Percentiles rank a stretch among this genome's conserved stretches.
These are phyloP conservation scores for Spinus olivaceus DNA, from an alignment of 2,797 vertebrate species.

Conservation along the genomic window DNA sequence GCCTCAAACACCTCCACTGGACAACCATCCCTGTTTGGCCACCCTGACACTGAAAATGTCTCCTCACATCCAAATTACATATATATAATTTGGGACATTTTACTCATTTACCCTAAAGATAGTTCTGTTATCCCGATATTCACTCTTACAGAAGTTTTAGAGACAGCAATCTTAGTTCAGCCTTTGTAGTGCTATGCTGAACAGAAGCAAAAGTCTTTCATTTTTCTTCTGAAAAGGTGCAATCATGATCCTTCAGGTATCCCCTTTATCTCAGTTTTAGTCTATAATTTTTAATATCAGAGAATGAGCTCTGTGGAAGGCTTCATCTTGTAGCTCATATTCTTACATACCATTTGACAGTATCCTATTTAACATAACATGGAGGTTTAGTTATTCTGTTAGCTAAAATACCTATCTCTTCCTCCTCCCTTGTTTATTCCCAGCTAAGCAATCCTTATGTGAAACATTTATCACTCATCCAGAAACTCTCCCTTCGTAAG, in stretches of 20 bases:
- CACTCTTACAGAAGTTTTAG: background rate
- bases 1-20: background rate
- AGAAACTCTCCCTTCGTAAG: background rate
- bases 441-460: background rate
- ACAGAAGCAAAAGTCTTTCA: background rate
- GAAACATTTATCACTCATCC: background rate
- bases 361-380: background rate
- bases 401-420: background rate
- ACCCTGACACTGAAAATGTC: background rate
- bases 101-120: background rate
- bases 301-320: background rate
- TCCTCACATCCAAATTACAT: background rate
- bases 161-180: background rate
- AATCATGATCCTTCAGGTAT: background rate
- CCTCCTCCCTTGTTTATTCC: background rate
- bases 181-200: background rate
- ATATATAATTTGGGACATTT: background rate
- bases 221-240: background rate
- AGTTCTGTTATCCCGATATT: background rate
- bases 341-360: background rate
- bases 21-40: background rate
- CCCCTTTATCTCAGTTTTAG: background rate
- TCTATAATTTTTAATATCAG: background rate
- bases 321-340: background rate
- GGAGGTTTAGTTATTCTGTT: background rate